Evolutionary conservation across 2,113 vertebrate genomes (phyloP), one percentile per base, ranked within the genome.

Genomic region (Smithornis capensis): DNA sequence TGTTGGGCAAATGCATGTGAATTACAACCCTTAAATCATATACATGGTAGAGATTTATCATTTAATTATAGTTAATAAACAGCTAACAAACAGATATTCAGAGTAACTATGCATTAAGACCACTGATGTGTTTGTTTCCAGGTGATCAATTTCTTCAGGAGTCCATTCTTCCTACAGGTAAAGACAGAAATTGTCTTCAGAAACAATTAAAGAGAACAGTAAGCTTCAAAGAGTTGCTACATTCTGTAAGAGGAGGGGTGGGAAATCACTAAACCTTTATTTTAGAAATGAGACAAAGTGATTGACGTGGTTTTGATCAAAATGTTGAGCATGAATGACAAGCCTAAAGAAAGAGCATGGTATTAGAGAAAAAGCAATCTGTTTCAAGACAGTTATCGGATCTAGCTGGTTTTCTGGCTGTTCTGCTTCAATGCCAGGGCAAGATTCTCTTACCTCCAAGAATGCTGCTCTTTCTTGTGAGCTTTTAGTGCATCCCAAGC

Each of bases 351-450:
- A 94, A 95, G 96, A 95, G 87, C 84, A 92, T 7, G 59, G 89
- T 90, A 96, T 94, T 91, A 95, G 74, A 95, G 87, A 80, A 91
- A 94, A 95, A 90, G 95, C 95, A 97, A 96, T 97, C 95, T 97
- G 94, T 94, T 97, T 96, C 87, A 64, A 96, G 94, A 95, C 95
- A 96, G 90, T 90, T 96, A 95, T 95, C 89, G 90, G 91, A 94
- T 97, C 92, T 96, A 92, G 89, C 76, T 83, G 59, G 49, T 97
- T 90, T 82, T 83, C 80, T 93, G 90, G 71, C 80, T 93, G 70
- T 88, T 96, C 82, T 94, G 67, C 92, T 97, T 52, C 89, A 83
- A 76, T 94, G 91, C 90, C 91, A 92, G 83, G 92, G 83, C 89
- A 96, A 90, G 76, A 90, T 42, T 74, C 85, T 69, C 71, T 83